Evolutionary conservation across 2,797 vertebrate genomes (phyloP).

Genomic region (Tokudaia muenninki): DNA sequence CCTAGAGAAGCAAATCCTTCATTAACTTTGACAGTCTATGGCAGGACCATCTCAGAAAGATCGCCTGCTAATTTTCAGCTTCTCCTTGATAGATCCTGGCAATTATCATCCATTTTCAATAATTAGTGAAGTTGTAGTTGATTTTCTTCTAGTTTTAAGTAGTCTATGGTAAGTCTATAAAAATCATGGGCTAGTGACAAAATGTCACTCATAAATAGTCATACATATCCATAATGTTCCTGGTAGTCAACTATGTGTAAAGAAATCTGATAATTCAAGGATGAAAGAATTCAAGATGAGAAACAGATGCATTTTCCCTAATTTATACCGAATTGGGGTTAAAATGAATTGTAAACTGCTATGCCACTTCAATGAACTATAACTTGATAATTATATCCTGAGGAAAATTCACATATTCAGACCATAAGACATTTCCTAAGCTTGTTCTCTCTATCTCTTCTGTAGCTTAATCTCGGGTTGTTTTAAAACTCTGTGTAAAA

Average conservation of each 20-base stretch:
- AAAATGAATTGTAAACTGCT: constrained; percentile 45
- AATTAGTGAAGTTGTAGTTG: not conserved
- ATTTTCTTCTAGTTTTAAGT: not conserved
- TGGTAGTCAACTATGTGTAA: constrained; percentile 15
- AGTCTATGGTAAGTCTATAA: constrained; percentile 37
- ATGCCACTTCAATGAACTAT: constrained; percentile 5
- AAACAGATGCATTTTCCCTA: constrained; percentile 52
- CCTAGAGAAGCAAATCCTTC: not conserved
- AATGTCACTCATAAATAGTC: not conserved
- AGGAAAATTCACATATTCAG: constrained; percentile 16
- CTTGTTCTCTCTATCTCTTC: not conserved
- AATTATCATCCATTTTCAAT: constrained; percentile 6
- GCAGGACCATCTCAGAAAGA: not conserved
- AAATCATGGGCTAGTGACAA: constrained; percentile 25
- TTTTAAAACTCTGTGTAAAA: not conserved
- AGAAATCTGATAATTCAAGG: not conserved
- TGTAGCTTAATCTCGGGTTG: constrained; percentile 16
- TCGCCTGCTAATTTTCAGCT: not conserved
- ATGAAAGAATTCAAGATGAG: constrained; percentile 12
- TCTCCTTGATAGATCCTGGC: not conserved
- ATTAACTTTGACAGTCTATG: not conserved
- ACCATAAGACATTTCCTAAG: constrained; percentile 47
- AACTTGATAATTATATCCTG: not conserved
- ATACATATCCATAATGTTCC: not conserved
- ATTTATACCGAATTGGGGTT: constrained; percentile 42